A percentile compares a stretch with the other conserved stretches of the same genome.
phyloP scores from a whole-genome alignment of 2,113 vertebrate genomes.

The human (Homo sapiens) region DNA sequence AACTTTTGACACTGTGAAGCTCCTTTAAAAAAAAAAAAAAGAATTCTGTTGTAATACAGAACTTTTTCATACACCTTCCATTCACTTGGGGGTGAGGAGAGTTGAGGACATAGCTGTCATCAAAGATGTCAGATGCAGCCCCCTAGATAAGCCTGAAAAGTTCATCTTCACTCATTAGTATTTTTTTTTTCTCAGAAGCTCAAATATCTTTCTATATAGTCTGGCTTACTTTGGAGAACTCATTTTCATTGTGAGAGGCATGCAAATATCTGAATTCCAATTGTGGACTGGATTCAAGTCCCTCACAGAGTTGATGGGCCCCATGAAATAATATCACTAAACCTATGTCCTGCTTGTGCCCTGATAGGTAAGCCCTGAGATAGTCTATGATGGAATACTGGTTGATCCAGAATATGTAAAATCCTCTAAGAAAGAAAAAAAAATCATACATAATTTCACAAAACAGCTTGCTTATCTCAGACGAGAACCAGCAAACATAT shows the following conservation, averaged over 20 bases:
- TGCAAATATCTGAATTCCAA: neutral
- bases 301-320: neutral
- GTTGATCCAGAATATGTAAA: neutral
- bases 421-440: neutral
- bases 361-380: neutral
- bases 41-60: too few species aligned
- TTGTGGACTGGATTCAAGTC: neutral
- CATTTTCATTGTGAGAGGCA: neutral
- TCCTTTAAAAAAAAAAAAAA: too few species aligned
- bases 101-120: neutral
- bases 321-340: neutral
- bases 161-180: neutral
- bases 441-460: neutral
- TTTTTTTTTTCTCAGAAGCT: neutral
- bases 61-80: too few species aligned
- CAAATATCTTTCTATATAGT: neutral
- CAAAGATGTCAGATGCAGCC: neutral
- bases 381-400: neutral
- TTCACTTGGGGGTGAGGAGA: too few species aligned
- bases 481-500: neutral
- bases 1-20: neutral
- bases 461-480: neutral
- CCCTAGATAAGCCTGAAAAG: neutral
- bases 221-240: neutral
- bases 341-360: neutral